Conservation (phyloP, 2,113 vertebrate species). For the Rhabdomys dilectus region DNA sequence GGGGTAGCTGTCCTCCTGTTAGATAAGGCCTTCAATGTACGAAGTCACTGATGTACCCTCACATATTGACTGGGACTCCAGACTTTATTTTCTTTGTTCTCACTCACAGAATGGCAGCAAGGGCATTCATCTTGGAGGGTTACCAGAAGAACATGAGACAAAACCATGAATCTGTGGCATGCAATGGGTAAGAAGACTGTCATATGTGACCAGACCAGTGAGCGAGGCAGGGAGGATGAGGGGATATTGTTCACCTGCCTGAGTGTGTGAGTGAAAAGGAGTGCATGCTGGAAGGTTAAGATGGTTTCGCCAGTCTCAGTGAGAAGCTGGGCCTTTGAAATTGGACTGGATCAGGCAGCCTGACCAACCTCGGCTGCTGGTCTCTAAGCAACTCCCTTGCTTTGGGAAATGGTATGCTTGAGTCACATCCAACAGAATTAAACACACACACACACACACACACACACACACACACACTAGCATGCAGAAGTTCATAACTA, state of each 20-base stretch:
- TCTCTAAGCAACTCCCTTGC: not conserved
- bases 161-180: not conserved
- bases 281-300: not conserved
- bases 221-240: rapidly evolving
- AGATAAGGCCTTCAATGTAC: not conserved
- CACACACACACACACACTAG: not conserved
- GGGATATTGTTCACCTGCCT: not conserved
- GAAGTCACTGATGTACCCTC: not conserved
- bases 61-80: not conserved
- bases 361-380: too few relatives aligned
- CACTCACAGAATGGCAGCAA: not conserved
- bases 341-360: too few relatives aligned
- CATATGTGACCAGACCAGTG: not conserved
- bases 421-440: not conserved
- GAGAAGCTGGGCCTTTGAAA: not conserved
- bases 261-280: not conserved
- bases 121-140: too few relatives aligned
- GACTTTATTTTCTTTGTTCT: not conserved
- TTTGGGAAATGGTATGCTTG: not conserved
- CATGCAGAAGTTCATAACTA: not conserved
- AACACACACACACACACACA: not conserved
- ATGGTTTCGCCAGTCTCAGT: not conserved
- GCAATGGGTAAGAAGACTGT: too few relatives aligned
- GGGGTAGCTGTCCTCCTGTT: not conserved
- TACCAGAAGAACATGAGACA: not conserved